These are phyloP conservation scores for Rallus limicola DNA, from an alignment of 2,113 vertebrate genomes.

Conservation along the genomic window DNA sequence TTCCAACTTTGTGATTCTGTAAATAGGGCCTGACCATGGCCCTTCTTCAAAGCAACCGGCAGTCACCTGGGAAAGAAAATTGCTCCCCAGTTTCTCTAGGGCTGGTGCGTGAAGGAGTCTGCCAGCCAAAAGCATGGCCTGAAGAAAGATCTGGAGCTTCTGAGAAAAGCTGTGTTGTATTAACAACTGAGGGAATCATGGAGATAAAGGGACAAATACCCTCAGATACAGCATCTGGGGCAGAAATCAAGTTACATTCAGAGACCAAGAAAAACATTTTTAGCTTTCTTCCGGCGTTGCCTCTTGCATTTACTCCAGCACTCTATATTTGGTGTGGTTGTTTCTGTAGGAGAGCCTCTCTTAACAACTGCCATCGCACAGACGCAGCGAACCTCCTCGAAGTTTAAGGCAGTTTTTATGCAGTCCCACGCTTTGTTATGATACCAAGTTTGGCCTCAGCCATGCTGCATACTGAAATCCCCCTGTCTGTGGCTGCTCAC, in stretches of 20 bases:
- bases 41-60: not conserved
- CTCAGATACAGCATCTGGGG: not conserved
- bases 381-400: not conserved
- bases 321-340: not conserved
- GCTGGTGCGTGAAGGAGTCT: rapidly evolving
- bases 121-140: not conserved
- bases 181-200: not conserved
- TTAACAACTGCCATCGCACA: not conserved
- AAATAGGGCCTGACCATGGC: not conserved
- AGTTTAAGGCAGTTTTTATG: conserved; percentile 19
- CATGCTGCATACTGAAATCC: not conserved
- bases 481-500: not conserved
- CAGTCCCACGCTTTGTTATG: conserved; percentile 21
- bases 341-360: conserved; percentile 31
- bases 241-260: not conserved
- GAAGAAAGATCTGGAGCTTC: not conserved
- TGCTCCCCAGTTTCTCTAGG: not conserved
- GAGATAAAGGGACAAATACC: not conserved
- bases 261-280: not conserved
- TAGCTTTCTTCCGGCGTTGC: not conserved
- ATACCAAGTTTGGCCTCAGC: conserved; percentile 23
- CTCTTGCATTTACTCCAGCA: conserved; percentile 27
- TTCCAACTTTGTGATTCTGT: too few relatives aligned
- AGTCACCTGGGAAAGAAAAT: not conserved
- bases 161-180: not conserved